Evolutionary conservation across 1,140 invertebrate genomes (phyloP).

Genomic region (Bathynomus jamesi): DNA sequence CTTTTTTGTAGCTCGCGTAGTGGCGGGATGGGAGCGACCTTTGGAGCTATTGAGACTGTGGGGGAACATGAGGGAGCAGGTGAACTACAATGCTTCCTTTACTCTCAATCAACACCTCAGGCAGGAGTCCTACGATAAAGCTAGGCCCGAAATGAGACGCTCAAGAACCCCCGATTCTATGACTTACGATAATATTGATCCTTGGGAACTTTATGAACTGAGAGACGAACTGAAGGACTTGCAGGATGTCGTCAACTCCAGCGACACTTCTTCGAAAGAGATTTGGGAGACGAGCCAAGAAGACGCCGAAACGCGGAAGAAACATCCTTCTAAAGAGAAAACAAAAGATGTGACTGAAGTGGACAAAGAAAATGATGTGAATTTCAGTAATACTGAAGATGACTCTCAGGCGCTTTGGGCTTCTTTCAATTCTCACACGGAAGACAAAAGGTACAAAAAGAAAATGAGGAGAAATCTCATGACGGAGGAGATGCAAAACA

Average conservation of each 20-base stretch:
- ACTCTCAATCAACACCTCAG: slow-evolving; percentile 2
- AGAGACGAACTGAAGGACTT: slow-evolving; percentile 25
- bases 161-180: background rate
- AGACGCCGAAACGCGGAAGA: background rate
- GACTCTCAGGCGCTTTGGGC: background rate
- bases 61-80: slow-evolving; percentile 20
- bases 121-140: background rate
- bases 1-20: slow-evolving; percentile 14
- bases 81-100: slow-evolving; percentile 21
- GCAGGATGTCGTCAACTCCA: background rate
- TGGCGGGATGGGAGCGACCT: slow-evolving; percentile 22
- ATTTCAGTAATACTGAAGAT: background rate
- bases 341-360: slow-evolving; percentile 16
- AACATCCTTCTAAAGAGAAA: slow-evolving; percentile 16
- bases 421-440: background rate
- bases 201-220: slow-evolving; percentile 26
- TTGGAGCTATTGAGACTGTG: slow-evolving; percentile 22
- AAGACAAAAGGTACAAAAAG: background rate
- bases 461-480: background rate
- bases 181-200: slow-evolving; percentile 9
- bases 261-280: background rate
- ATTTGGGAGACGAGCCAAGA: background rate
- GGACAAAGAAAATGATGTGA: slow-evolving; percentile 11
- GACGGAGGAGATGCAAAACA: background rate
- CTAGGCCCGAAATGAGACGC: background rate